phyloP scores from a whole-genome alignment of 1,140 invertebrate genomes.

The Lordiphosa stackelbergi region DNA sequence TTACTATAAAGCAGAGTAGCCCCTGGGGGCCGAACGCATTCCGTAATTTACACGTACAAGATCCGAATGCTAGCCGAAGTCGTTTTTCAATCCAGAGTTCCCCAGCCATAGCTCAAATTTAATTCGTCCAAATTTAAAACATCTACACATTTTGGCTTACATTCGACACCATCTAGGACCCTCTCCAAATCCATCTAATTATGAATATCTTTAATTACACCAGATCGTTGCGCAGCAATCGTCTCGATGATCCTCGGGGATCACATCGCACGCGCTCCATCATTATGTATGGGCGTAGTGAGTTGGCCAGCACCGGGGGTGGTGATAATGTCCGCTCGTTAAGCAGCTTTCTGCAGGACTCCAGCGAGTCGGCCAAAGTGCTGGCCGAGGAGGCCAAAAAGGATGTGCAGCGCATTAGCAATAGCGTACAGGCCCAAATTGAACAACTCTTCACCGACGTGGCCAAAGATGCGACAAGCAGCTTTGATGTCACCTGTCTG shows the following conservation, averaged over 20 bases:
- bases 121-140: too few relatives aligned
- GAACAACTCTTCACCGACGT: constrained; percentile 91
- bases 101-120: too few relatives aligned
- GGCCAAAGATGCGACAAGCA: constrained; percentile 82
- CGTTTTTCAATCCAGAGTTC: too few relatives aligned
- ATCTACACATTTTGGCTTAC: too few relatives aligned
- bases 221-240: constrained; percentile 72
- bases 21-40: too few relatives aligned
- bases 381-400: constrained; percentile 67
- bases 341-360: constrained; percentile 68
- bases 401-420: constrained; percentile 79
- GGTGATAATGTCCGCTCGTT: constrained; percentile 60
- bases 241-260: constrained; percentile 72
- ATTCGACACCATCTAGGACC: too few relatives aligned
- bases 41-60: too few relatives aligned
- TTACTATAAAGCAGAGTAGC: too few relatives aligned
- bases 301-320: constrained; percentile 65
- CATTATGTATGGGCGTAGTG: constrained; percentile 76
- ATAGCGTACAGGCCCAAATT: constrained; percentile 89
- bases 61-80: too few relatives aligned
- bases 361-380: constrained; percentile 57
- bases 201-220: background rate
- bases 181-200: background rate
- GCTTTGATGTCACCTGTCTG: constrained; percentile 87
- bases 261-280: constrained; percentile 76